Evolutionary conservation across 2,888 invertebrate genomes (phyloP), one percentile per base, ranked within the genome.

Genomic region (Pollenia amentaria): DNA sequence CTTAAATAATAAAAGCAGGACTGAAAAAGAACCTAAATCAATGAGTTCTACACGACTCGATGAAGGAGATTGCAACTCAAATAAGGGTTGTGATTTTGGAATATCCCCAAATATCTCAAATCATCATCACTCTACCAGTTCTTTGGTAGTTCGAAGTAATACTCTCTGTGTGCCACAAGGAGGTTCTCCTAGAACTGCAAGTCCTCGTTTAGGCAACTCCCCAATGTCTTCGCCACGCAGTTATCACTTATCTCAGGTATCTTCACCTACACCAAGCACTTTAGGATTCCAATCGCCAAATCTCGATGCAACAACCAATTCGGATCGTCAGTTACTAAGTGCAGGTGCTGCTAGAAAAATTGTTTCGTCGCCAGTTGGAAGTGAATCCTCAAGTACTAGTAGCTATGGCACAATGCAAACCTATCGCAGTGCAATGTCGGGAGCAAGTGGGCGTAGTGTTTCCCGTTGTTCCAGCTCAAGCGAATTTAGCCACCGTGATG

Each of bases 391-490:
- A 16, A 80, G 80, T 46, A 55, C 76, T 46, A 84, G 77, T 11
- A 70, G 79, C 53, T 88, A 76, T 62, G 72, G 40, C 29, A 81
- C 84, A n/a, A 21, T 83, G 16, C 86, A 76, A 48, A 38, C 87
- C 1, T 76, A 87, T 53, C 88, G 89, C 2, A 89, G 86, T 44
- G 78, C 57, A 0, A 67, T 84, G 29, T 51, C 75, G 7, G 69
- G 12, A 8, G 76, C 83, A 2, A 46, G 67, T 73, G 85, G 72
- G 72, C 91, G 93, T 21, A 92, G 92, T 65, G 89, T 89, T 9
- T 93, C 93, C 0, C 92, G 93, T n/a, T 92, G 91, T 40, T 93
- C 93, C 1, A 92, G 89, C 79, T 91, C 92, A 0, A 93, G 93
- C 80, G 93, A 93, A 88, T 93, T 93, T 29, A 93, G 91, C 53